Percentiles rank a stretch among this genome's conserved stretches.
Evolutionary conservation across 2,113 vertebrate species (phyloP).

Genomic region (Cercopithecus mona): DNA sequence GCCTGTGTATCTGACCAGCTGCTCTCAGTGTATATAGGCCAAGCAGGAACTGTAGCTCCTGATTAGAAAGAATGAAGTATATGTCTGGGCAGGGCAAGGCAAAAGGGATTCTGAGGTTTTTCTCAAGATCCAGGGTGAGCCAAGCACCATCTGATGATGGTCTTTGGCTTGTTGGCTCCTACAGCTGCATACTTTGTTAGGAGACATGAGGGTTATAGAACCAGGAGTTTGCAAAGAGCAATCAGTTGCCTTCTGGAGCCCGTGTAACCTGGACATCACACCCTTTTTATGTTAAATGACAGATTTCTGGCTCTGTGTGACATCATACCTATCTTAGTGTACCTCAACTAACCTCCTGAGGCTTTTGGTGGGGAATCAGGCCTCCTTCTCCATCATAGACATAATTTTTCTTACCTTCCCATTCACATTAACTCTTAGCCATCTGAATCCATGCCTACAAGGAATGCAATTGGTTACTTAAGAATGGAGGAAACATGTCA

Average conservation of each 20-base stretch:
- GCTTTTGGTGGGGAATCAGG: neutral
- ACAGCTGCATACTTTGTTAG: neutral
- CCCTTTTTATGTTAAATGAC: neutral
- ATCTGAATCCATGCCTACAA: neutral
- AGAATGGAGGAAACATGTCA: neutral
- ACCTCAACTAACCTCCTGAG: neutral
- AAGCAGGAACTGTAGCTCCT: neutral
- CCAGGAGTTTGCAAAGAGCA: neutral
- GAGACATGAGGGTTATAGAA: neutral
- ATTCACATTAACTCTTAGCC: neutral
- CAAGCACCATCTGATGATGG: neutral
- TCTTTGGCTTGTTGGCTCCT: neutral
- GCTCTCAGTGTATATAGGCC: neutral
- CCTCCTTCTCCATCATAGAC: neutral
- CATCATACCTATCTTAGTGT: neutral
- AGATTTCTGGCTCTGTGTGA: neutral
- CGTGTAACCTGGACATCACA: neutral
- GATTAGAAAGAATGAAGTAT: neutral
- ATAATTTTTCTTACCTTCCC: neutral
- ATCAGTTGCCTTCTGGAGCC: neutral
- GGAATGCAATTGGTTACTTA: neutral
- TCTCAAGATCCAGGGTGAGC: neutral
- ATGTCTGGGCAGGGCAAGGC: neutral
- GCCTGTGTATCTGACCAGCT: neutral
- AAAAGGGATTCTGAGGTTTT: neutral